Evolutionary conservation across 2,113 vertebrate species (phyloP).

Genomic region (Hassar affinis): DNA sequence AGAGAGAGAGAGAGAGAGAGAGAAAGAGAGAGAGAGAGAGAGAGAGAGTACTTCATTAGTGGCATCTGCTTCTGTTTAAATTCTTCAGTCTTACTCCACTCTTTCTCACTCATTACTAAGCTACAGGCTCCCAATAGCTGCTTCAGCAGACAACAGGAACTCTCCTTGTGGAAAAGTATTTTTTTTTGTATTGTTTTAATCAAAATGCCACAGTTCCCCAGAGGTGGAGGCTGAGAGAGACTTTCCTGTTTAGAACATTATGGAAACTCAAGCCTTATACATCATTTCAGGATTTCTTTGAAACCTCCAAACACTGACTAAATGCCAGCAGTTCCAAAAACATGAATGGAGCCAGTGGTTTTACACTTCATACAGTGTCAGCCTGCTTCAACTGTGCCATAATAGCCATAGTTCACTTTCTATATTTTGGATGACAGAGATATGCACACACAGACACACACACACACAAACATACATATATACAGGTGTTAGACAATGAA

Average conservation of each 20-base stretch:
- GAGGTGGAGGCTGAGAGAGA: constrained; percentile 48
- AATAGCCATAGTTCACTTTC: constrained; percentile 45
- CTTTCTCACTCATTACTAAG: constrained; percentile 63
- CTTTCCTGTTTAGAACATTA: constrained; percentile 32
- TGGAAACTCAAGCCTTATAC: constrained; percentile 50
- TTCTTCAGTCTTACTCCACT: constrained; percentile 58
- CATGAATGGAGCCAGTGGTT: constrained; percentile 63
- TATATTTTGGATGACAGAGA: no score
- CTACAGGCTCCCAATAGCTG: constrained; percentile 63
- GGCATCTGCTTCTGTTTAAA: constrained; percentile 73
- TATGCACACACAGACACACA: no score
- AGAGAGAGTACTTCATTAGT: constrained; percentile 63
- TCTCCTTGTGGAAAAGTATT: constrained; percentile 61
- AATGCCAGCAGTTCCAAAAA: constrained; percentile 56
- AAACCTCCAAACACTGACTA: constrained; percentile 52
- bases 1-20: constrained; percentile 18
- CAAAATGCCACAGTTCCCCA: constrained; percentile 57
- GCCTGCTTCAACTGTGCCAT: constrained; percentile 54
- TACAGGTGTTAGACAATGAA: no score
- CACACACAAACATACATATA: no score
- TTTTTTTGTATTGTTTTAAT: constrained; percentile 46
- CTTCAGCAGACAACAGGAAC: constrained; percentile 53
- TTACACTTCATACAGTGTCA: constrained; percentile 69
- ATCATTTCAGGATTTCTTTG: constrained; percentile 55
- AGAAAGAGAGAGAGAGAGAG: constrained; percentile 32